A percentile compares a stretch with the other conserved stretches of the same genome.
Evolutionary conservation across 2,113 vertebrate genomes (phyloP).

Genomic region (Tragelaphus imberbis): DNA sequence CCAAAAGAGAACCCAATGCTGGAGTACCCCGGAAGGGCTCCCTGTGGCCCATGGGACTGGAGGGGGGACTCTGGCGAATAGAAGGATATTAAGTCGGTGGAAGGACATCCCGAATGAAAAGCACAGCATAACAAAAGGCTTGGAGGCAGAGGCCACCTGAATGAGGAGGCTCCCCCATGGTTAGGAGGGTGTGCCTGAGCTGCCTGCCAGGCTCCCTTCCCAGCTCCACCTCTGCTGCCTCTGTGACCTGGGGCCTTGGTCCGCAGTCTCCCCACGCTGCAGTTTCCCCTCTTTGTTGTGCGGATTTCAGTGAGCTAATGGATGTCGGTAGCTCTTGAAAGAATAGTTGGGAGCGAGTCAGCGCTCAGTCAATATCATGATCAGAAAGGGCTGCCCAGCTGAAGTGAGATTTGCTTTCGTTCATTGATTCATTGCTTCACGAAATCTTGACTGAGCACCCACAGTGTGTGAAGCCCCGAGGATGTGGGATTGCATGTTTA

Average conservation of each 20-base stretch:
- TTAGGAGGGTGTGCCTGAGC: accelerated
- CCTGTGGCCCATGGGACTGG: background rate
- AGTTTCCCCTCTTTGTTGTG: background rate
- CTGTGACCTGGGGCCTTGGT: background rate
- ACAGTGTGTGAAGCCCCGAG: background rate
- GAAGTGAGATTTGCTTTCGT: background rate
- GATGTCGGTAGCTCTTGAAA: background rate
- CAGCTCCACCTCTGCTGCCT: background rate
- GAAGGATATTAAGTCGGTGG: background rate
- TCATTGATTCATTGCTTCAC: background rate
- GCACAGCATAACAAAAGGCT: background rate
- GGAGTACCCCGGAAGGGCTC: background rate
- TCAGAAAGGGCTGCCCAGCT: background rate
- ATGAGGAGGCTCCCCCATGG: accelerated
- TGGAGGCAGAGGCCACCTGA: background rate
- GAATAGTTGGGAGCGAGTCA: background rate
- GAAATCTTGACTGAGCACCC: background rate
- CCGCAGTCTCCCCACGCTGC: background rate
- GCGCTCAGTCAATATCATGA: background rate
- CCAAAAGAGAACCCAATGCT: background rate
- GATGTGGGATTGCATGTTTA: background rate
- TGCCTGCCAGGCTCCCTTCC: background rate
- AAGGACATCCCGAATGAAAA: background rate
- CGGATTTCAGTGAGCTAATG: background rate
- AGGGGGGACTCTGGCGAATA: background rate